These are phyloP conservation scores for Brevimyrus niger DNA, from an alignment of 2,113 vertebrate species.

Conservation along the genomic window DNA sequence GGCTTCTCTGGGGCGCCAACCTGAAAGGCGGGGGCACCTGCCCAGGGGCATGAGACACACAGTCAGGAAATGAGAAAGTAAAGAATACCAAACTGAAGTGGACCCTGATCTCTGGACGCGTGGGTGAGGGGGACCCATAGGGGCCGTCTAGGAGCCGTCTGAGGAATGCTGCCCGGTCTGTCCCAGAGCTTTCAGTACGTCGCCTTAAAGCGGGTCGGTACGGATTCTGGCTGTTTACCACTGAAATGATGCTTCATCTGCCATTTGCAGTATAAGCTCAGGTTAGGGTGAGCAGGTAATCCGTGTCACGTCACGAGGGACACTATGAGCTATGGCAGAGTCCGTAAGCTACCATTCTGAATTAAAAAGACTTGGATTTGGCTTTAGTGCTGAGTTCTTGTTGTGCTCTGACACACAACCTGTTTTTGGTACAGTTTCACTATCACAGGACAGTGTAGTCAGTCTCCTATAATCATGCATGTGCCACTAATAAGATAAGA, in stretches of 20 bases:
- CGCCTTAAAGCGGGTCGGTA: not conserved
- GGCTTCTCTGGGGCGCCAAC: not conserved
- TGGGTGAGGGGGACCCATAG: not conserved
- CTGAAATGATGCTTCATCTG: not conserved
- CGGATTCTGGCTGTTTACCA: not conserved
- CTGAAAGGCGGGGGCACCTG: not conserved
- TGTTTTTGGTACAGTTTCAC: no score
- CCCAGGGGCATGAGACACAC: not conserved
- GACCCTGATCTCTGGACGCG: not conserved
- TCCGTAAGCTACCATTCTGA: not conserved
- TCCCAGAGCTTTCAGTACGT: not conserved
- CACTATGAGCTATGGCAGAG: not conserved
- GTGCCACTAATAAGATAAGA: no score
- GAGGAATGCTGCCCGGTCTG: not conserved
- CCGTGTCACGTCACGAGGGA: no score
- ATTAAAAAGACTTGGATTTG: not conserved
- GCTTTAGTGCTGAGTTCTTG: not conserved
- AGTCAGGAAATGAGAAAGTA: not conserved
- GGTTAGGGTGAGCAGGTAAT: not conserved
- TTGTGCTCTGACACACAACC: no score
- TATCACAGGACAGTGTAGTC: no score
- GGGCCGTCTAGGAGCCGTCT: not conserved
- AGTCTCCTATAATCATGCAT: no score
- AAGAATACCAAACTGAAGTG: not conserved
- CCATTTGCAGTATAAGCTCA: not conserved